Base-by-base conservation (phyloP, 1,140 invertebrate species). In the Penaeus chinensis region DNA sequence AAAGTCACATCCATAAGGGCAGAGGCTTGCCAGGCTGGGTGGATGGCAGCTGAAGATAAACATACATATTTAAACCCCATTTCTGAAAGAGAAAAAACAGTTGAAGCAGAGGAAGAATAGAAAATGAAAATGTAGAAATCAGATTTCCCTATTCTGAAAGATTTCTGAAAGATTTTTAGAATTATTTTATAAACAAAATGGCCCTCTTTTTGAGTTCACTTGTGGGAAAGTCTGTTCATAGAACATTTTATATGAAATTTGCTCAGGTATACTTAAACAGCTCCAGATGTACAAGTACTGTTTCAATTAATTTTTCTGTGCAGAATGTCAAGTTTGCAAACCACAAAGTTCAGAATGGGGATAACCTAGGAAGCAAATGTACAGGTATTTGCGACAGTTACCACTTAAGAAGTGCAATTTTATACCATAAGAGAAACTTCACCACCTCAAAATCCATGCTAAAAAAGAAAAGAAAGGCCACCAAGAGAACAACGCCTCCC, bases 31-130 rank as follows among this genome's bases (percentile, higher is more conserved):
- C 93, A 94, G 90, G 92, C 92, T 42, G 92, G 91, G 32, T 93
- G 93, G 93, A 92, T 93, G 91, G 92, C 93, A 37, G 91, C 91
- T 27, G 93, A 93, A 90, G 92, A 92, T 83, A 93, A 93, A 87
- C 92, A 93, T 85, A 92, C 93, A 10, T 91, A 91, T 69, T 91
- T 93, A 11, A 91, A 84, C n/a, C 81, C 88, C 19, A 80, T 90
- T 18, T 90, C 85, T 65, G 84, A 89, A 61, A 82, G 77, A 54
- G 82, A 83, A 32, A 90, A 86, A 74, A 22, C 61, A 19, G 16
- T 60, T 16, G 85, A 77, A 10, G 27, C 66, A 24, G 80, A 66
- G 4, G 60, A 84, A n/a, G 47, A 85, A n/a, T 27, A 82, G 32
- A 22, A 4, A 82, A 54, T 37, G 11, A 4, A 47, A 18, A 24